A percentile compares a stretch with the other conserved stretches of the same genome.
Evolutionary conservation across 92 coral and sea anemone species (phyloP).

Genomic region (Micromussa lordhowensis): DNA sequence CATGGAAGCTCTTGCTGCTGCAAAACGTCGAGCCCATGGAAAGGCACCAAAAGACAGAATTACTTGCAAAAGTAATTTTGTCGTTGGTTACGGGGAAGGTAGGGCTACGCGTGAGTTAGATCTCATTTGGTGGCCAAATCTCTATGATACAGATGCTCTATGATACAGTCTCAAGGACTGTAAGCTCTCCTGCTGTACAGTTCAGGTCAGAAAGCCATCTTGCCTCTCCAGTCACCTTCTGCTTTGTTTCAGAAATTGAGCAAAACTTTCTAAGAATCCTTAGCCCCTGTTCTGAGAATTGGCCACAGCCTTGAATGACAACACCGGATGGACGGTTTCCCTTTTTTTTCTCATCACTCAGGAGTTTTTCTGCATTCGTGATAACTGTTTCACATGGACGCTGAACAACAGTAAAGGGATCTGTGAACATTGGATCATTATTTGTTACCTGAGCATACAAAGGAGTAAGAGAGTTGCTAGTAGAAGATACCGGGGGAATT

Average conservation of each 20-base stretch:
- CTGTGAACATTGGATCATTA: background rate
- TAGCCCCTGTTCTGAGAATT: conserved; percentile 49
- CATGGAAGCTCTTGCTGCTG: too few species aligned
- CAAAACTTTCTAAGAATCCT: conserved; percentile 49
- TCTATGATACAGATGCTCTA: too few species aligned
- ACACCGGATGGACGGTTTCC: conserved; percentile 10
- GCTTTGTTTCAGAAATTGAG: conserved; percentile 3
- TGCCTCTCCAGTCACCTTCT: conserved; percentile 46
- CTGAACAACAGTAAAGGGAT: conserved; percentile 27
- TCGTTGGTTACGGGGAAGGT: too few species aligned
- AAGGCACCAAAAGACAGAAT: too few species aligned
- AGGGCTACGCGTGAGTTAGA: too few species aligned
- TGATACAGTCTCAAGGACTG: conserved; percentile 3
- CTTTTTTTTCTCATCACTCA: background rate
- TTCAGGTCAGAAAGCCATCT: conserved; percentile 43
- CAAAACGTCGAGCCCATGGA: too few species aligned
- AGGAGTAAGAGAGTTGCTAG: background rate
- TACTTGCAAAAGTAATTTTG: too few species aligned
- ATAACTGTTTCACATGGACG: conserved; percentile 42
- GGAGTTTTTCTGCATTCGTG: conserved; percentile 16
- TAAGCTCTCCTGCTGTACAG: conserved; percentile 1
- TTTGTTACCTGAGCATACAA: background rate
- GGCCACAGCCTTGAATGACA: conserved; percentile 43
- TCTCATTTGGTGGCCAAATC: too few species aligned
- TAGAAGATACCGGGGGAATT: background rate